Conservation (phyloP, 2,888 invertebrate species). For the Junonia oenone region DNA sequence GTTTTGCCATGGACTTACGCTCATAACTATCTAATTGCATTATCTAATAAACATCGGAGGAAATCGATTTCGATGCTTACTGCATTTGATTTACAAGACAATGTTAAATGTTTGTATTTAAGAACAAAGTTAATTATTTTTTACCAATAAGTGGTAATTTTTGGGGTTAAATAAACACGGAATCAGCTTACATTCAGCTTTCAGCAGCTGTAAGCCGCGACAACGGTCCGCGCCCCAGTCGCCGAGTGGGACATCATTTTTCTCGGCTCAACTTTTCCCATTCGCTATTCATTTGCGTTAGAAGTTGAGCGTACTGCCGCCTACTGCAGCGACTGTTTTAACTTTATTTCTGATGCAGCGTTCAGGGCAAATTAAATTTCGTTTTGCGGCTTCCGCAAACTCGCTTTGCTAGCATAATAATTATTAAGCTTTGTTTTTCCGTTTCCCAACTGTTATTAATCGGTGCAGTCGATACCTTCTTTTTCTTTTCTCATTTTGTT, state of each 20-base stretch:
- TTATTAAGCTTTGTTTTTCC: conserved; percentile 62
- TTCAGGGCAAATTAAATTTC: conserved; percentile 80
- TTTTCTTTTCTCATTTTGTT: background rate
- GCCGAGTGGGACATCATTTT: conserved; percentile 74
- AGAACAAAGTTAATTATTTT: background rate
- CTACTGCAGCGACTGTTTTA: conserved; percentile 77
- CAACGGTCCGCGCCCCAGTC: conserved; percentile 51
- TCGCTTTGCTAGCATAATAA: conserved; percentile 72
- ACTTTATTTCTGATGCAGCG: conserved; percentile 80
- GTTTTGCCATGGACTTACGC: conserved; percentile 20
- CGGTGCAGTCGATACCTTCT: conserved; percentile 31
- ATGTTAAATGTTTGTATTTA: too few species aligned
- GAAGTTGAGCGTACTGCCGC: conserved; percentile 71
- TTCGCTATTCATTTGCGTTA: conserved; percentile 80
- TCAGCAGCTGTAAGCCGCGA: conserved; percentile 45
- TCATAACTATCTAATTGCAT: conserved; percentile 22
- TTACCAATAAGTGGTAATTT: background rate
- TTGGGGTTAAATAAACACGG: background rate
- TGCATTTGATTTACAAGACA: too few species aligned
- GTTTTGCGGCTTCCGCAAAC: conserved; percentile 77
- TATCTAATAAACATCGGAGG: background rate
- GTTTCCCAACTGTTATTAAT: conserved; percentile 51
- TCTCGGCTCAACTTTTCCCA: conserved; percentile 76
- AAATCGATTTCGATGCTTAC: background rate
- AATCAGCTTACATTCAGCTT: background rate